Evolutionary conservation across 2,888 invertebrate species (phyloP).

Genomic region (Drosophila greeni): DNA sequence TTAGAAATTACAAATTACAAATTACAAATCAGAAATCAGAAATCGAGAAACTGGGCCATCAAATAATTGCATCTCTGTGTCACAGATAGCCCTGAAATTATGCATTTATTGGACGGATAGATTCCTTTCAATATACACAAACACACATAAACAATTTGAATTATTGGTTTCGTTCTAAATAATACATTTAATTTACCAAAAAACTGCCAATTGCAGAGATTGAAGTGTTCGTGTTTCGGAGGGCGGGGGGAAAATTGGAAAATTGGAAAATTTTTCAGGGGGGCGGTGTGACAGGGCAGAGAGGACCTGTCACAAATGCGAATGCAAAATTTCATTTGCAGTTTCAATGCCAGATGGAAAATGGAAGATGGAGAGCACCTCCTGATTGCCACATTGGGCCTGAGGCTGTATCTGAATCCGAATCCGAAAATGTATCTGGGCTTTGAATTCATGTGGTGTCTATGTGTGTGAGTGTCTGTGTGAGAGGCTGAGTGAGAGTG

Average conservation of each 20-base stretch:
- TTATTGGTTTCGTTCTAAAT: conserved; percentile 45
- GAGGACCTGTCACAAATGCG: conserved; percentile 59
- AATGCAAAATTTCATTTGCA: conserved; percentile 52
- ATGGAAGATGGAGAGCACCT: conserved; percentile 30
- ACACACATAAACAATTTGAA: conserved; percentile 40
- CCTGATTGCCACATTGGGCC: conserved; percentile 58
- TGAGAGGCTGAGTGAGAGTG: conserved; percentile 19
- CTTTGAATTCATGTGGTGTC: conserved; percentile 17
- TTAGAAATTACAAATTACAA: conserved; percentile 20
- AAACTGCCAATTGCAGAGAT: conserved; percentile 30
- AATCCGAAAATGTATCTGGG: conserved; percentile 23
- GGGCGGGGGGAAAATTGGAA: conserved; percentile 1
- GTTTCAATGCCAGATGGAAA: conserved; percentile 60
- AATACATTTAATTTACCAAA: conserved; percentile 64
- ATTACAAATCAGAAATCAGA: conserved; percentile 17
- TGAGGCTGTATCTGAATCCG: conserved; percentile 18
- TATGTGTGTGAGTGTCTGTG: conserved; percentile 1
- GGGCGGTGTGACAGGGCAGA: conserved; percentile 37
- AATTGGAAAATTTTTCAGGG: conserved; percentile 1
- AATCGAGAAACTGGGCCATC: conserved; percentile 26
- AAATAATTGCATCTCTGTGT: conserved; percentile 40
- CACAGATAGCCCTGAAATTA: conserved; percentile 39
- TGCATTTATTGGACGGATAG: conserved; percentile 58
- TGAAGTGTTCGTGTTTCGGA: conserved; percentile 16
- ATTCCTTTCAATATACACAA: conserved; percentile 43